Conservation (phyloP, 2,113 vertebrate genomes). For the Sciurus niger region DNA sequence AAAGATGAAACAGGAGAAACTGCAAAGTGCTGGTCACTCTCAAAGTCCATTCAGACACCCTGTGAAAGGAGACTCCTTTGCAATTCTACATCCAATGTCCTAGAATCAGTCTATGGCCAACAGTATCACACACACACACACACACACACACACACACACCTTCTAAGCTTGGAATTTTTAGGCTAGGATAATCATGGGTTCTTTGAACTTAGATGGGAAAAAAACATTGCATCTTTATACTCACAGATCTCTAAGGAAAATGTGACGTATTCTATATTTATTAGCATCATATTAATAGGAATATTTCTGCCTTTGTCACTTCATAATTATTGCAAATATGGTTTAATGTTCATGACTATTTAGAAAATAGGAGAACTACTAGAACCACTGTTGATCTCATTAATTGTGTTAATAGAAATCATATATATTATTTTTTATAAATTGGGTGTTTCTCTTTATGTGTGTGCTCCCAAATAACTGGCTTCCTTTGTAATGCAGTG, state of each 20-base stretch:
- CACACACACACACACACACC: neutral
- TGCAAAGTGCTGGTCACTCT: neutral
- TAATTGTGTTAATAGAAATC: conserved; percentile 1
- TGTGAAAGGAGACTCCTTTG: neutral
- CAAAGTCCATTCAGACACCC: neutral
- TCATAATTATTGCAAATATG: neutral
- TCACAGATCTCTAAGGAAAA: neutral
- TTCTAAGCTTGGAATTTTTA: neutral
- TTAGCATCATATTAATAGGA: neutral
- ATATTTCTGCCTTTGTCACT: neutral
- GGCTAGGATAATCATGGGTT: neutral
- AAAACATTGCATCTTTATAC: neutral
- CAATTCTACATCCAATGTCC: neutral
- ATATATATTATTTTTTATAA: neutral
- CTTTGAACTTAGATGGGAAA: neutral
- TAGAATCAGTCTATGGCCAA: neutral
- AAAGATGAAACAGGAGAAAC: neutral
- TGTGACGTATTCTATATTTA: neutral
- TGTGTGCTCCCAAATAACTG: neutral
- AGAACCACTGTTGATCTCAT: neutral
- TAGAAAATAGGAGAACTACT: neutral
- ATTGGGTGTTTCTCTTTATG: neutral
- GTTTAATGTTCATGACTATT: neutral
- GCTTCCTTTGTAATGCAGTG: neutral
- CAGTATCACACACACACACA: neutral